Evolutionary conservation across 2,113 vertebrate species (phyloP), one percentile per base, ranked within the genome.

Genomic region (Tylochromis polylepis): DNA sequence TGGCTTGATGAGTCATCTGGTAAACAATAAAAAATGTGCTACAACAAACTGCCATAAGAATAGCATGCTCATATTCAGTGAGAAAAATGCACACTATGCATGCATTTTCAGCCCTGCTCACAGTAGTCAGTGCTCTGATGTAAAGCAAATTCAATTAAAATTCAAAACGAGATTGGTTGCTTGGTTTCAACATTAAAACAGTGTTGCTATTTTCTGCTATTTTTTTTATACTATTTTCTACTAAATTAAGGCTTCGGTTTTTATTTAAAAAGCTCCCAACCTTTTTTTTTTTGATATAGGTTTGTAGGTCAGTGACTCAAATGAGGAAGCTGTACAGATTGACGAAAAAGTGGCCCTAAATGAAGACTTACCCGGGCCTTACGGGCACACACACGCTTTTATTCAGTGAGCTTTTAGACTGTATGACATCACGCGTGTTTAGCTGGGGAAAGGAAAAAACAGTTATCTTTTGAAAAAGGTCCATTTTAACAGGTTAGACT

Each of bases 1-100:
- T 20, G 49, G 46, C 29, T 15, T 87, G 70, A 88, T 90, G 67
- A 86, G 89, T 93, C 89, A 90, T 78, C 56, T 75, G 2, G n/a
- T 10, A 82, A 82, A 86, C 67, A 46, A 24, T 24, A 27, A 59
- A 9, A n/a, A 78, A 82, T 34, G 53, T 85, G 15, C 29, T 14
- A 9, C 3, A 72, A 8, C 55, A 87, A 31, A 56, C 78, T 77
- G 27, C 31, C 87, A 5, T 81, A 34, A 12, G 49, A 20, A 8
- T 22, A 27, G 9, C 60, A 38, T 77, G 29, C 24, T 53, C 9
- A 3, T n/a, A 46, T 34, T 9, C 15, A 59, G n/a, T 27, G 29
- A 49, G 72, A 24, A 56, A n/a, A 22, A 67, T 67, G 16, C 82
- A 55, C 10, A 27, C 36, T 38, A 58, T 49, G 70, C 9, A 11